Percentiles rank a stretch among this genome's conserved stretches.
These are phyloP conservation scores for Emys orbicularis DNA, from an alignment of 2,797 vertebrate species.

Conservation along the genomic window DNA sequence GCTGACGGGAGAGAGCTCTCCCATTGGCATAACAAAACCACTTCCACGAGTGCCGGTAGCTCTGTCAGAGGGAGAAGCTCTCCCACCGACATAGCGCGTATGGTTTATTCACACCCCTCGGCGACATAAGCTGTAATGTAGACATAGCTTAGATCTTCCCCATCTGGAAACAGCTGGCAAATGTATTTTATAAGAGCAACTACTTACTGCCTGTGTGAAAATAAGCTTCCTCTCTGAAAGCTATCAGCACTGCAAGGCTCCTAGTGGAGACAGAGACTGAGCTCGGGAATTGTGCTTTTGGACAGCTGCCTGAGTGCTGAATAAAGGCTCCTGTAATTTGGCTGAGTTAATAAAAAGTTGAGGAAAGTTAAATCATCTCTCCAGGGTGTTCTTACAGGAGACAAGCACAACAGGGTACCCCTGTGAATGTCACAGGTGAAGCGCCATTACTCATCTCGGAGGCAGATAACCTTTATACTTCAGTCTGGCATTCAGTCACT, in stretches of 20 bases:
- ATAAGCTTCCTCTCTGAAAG: slow-evolving; percentile 15
- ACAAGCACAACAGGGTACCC: slow-evolving; percentile 15
- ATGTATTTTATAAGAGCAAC: not conserved
- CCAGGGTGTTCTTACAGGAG: not conserved
- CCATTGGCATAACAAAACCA: too few relatives aligned
- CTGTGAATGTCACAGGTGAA: slow-evolving; percentile 37
- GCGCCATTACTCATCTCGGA: slow-evolving; percentile 58
- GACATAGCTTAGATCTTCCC: not conserved
- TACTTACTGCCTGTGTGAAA: not conserved
- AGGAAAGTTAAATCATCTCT: not conserved
- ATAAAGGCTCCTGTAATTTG: slow-evolving; percentile 47
- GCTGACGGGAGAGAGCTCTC: too few relatives aligned
- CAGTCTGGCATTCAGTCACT: slow-evolving; percentile 50
- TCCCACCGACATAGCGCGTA: too few relatives aligned
- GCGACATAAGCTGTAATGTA: too few relatives aligned
- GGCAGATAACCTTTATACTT: slow-evolving; percentile 69
- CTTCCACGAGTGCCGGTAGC: too few relatives aligned
- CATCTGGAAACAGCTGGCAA: slow-evolving; percentile 29
- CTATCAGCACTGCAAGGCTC: slow-evolving; percentile 41
- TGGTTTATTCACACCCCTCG: too few relatives aligned
- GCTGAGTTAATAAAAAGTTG: slow-evolving; percentile 26
- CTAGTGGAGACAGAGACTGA: not conserved
- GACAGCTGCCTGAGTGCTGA: slow-evolving; percentile 35
- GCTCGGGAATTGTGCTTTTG: not conserved
- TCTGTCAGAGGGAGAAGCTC: too few relatives aligned